Evolutionary conservation across 2,113 vertebrate species (phyloP).

Genomic region (Rhinolophus ferrumequinum): DNA sequence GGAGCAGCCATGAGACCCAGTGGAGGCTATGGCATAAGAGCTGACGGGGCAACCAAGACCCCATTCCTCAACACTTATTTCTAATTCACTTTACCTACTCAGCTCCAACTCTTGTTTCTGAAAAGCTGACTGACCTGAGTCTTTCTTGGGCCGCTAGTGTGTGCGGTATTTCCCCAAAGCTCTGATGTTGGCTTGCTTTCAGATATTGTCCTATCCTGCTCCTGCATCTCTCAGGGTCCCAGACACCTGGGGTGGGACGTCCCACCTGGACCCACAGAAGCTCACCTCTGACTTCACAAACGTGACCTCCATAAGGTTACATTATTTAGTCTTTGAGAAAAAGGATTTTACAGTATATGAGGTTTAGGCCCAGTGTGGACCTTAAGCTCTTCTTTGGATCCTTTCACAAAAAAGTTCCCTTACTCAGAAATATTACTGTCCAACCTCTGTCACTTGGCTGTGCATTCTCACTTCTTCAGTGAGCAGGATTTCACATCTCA

Average conservation of each 20-base stretch:
- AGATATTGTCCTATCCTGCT: neutral
- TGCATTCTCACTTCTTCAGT: neutral
- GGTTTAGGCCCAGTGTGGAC: rapidly evolving
- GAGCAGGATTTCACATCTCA: neutral
- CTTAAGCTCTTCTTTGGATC: neutral
- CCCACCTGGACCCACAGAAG: neutral
- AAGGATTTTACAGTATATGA: neutral
- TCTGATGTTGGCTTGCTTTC: neutral
- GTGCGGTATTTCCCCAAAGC: rapidly evolving
- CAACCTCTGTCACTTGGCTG: rapidly evolving
- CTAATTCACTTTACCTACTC: rapidly evolving
- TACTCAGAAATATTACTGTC: no score
- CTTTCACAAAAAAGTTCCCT: neutral
- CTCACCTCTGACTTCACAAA: neutral
- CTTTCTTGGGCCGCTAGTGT: rapidly evolving
- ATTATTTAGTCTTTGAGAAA: neutral
- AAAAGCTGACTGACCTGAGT: rapidly evolving
- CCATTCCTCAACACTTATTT: no score
- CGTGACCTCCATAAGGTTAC: rapidly evolving
- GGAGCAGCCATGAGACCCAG: rapidly evolving
- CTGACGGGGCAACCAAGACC: rapidly evolving
- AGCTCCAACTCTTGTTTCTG: neutral
- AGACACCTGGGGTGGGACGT: neutral
- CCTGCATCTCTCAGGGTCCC: no score
- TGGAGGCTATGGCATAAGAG: rapidly evolving